Conservation (phyloP, 1,140 invertebrate species). For the Lepidurus arcticus region DNA sequence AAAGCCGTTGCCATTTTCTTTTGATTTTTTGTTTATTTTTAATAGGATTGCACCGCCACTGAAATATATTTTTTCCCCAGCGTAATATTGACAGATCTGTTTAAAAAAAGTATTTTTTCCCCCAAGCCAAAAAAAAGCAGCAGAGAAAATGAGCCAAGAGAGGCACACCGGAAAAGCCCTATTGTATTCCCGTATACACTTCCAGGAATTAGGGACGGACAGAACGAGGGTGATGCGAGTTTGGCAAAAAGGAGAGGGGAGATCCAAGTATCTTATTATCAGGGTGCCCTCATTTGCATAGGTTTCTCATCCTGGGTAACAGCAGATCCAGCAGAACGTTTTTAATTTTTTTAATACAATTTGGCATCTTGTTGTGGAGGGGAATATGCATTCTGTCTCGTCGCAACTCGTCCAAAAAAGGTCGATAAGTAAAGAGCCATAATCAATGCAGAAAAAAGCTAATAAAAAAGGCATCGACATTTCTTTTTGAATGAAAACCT, state of each 20-base stretch:
- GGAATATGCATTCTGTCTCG: background rate
- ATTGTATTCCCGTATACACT: constrained; percentile 8
- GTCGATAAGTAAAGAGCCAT: background rate
- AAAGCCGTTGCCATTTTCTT: background rate
- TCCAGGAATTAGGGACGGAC: constrained; percentile 5
- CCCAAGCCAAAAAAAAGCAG: background rate
- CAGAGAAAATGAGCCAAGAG: constrained; percentile 5
- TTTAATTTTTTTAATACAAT: background rate
- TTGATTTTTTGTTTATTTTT: background rate
- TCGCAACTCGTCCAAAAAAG: background rate
- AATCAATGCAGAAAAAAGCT: background rate
- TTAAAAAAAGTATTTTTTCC: background rate
- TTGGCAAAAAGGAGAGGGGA: background rate
- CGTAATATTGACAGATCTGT: background rate
- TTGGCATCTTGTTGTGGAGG: background rate
- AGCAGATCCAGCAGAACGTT: background rate
- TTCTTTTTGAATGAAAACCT: background rate
- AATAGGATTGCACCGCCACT: too few relatives aligned
- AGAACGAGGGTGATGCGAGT: background rate
- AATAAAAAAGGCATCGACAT: background rate
- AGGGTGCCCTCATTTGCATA: background rate
- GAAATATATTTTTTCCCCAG: background rate
- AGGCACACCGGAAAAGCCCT: background rate
- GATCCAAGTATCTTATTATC: background rate
- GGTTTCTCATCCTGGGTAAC: background rate